Base-by-base conservation (phyloP, 2,888 invertebrate species). In the Pterostichus madidus region DNA sequence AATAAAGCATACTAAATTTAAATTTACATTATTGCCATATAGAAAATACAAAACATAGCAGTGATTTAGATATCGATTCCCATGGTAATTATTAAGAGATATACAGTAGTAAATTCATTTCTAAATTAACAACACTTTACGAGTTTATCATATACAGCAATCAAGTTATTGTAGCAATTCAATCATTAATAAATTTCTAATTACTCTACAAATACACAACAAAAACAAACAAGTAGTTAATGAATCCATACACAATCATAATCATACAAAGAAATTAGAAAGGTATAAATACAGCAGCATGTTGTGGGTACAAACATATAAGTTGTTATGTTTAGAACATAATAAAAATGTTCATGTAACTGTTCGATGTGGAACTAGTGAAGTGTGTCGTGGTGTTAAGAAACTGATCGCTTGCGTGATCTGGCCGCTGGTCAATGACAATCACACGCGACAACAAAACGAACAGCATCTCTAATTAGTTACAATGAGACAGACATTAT, bases 101-200 rank as follows among this genome's bases (percentile, higher is more conserved):
- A 71, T 17, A 39, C 68, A 44, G 46, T 44, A 17, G 46, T 71
- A 71, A 44, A 17, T 71, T 13, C 44, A 24, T 71, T 39, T 71
- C 68, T 71, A 71, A 71, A 71, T 71, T 64, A 31, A n/a, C 64
- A 71, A 71, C 44, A 71, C 68, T 71, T 44, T 44, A 71, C n/a
- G 68, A 71, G 68, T 71, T 61, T 64, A 71, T 71, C 68, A 44
- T 71, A 64, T 15, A 71, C 44, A 44, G 44, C 44, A 71, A 71
- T 71, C 68, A 71, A 44, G 46, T 71, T 71, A 71, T 71, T 71
- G 68, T 71, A 15, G 68, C 68, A 71, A 71, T 71, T 71, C 68
- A 44, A 71, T 71, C 44, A 71, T 71, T 71, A 71, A 71, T 71
- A 71, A 71, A 44, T 71, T 71, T 71, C 68, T 71, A 71, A 71